phyloP scores from a whole-genome alignment of 2,113 vertebrate genomes.

The Enhydra lutris region DNA sequence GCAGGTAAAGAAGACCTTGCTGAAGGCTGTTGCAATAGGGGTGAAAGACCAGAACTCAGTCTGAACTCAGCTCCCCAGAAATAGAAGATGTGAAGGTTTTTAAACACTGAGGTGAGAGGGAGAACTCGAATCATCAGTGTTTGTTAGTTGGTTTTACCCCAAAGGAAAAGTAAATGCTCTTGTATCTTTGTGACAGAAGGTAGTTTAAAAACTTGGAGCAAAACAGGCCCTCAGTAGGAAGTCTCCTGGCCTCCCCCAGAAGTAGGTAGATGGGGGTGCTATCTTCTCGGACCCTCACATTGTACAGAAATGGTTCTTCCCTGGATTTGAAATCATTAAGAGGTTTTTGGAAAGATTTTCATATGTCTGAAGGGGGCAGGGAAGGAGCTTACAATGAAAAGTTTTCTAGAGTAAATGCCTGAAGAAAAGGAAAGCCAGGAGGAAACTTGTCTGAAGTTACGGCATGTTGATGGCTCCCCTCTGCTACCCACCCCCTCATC shows the following conservation, averaged over 20 bases:
- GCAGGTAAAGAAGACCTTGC: not conserved
- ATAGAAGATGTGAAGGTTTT: not conserved
- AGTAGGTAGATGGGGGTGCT: not conserved
- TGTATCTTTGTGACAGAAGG: not conserved
- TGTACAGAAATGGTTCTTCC: not conserved
- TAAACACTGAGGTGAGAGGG: not conserved
- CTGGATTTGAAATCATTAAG: not conserved
- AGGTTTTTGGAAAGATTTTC: not conserved
- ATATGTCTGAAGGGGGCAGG: not conserved
- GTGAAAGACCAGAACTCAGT: not conserved
- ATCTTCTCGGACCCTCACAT: not conserved
- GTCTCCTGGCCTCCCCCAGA: not conserved
- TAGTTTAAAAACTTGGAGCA: not conserved
- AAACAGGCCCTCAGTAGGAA: not conserved
- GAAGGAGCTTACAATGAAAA: not conserved
- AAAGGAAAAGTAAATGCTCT: not conserved
- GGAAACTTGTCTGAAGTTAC: not conserved
- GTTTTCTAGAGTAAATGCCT: not conserved
- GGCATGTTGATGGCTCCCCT: not conserved
- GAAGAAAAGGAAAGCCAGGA: not conserved
- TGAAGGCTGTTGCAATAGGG: not conserved
- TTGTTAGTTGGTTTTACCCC: not conserved
- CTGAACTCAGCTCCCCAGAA: not conserved
- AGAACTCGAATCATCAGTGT: not conserved
- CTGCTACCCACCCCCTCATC: not conserved